These are phyloP conservation scores for Herpailurus yagouaroundi DNA, from an alignment of 2,113 vertebrate species.

Conservation along the genomic window DNA sequence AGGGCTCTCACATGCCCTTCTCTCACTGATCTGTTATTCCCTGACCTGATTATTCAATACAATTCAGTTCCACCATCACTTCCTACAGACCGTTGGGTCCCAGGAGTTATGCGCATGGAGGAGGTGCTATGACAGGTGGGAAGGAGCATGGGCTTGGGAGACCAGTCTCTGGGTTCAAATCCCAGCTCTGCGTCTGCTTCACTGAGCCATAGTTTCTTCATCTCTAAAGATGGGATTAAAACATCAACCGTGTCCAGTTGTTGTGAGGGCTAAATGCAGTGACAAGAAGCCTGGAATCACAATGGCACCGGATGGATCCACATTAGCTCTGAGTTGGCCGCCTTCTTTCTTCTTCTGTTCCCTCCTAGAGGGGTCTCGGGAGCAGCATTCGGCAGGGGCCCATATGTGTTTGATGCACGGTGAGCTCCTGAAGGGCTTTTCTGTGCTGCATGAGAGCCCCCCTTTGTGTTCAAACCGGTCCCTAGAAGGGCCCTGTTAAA, in stretches of 20 bases:
- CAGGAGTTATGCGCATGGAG: fast-evolving
- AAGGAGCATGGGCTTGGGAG: not conserved
- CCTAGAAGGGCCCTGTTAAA: not conserved
- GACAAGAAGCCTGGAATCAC: not conserved
- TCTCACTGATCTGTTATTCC: not conserved
- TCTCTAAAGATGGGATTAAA: not conserved
- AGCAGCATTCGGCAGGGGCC: not conserved
- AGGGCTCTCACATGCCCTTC: not conserved
- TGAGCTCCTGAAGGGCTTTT: not conserved
- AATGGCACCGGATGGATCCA: fast-evolving
- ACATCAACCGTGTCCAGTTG: fast-evolving
- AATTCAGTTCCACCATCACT: not conserved
- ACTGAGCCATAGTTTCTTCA: not conserved
- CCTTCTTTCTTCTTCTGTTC: not conserved
- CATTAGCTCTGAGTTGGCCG: too few species aligned
- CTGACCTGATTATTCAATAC: not conserved
- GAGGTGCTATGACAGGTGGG: not conserved
- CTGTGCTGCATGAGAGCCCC: not conserved
- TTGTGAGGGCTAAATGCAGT: not conserved
- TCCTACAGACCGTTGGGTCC: not conserved
- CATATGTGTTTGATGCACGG: not conserved
- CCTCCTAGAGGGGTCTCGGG: not conserved
- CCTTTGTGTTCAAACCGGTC: not conserved
- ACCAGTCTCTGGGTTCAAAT: not conserved
- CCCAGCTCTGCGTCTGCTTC: not conserved